Conservation (phyloP, 2,797 vertebrate species). For the Hirundo rustica region DNA sequence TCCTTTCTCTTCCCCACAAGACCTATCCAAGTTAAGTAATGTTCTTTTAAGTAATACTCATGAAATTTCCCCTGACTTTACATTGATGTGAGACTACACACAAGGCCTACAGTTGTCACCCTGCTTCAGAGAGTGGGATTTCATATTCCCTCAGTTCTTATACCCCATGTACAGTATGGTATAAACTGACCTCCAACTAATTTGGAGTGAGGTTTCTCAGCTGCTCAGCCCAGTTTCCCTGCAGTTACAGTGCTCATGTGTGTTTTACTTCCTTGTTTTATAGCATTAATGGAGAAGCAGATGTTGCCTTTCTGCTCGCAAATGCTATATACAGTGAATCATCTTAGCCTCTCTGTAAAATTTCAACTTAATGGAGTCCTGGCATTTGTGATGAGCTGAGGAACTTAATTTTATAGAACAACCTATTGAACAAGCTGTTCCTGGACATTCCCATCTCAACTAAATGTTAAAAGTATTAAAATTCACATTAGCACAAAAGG, state of each 20-base stretch:
- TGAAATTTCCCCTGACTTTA: not conserved
- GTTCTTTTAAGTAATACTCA: not conserved
- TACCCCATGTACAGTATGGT: not conserved
- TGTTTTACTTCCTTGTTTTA: constrained; percentile 60
- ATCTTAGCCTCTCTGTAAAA: constrained; percentile 82
- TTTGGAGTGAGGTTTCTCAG: not conserved
- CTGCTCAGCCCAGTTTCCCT: not conserved
- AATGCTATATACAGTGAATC: constrained; percentile 80
- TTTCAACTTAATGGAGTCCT: constrained; percentile 84
- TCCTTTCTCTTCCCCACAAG: not conserved
- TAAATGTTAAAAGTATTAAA: constrained; percentile 91
- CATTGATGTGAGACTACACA: not conserved
- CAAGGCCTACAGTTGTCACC: not conserved
- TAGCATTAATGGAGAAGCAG: constrained; percentile 73
- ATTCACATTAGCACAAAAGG: constrained; percentile 85
- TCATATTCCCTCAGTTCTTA: not conserved
- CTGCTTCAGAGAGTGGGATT: not conserved
- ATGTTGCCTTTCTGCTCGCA: constrained; percentile 71
- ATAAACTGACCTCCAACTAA: constrained; percentile 10
- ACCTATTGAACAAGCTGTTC: constrained; percentile 88
- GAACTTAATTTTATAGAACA: constrained; percentile 87
- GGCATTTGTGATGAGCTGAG: constrained; percentile 85
- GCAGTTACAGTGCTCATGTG: not conserved
- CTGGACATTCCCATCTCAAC: constrained; percentile 87
- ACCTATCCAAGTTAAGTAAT: not conserved